Conservation (phyloP, 2,888 invertebrate genomes). For the Emmelina monodactyla region DNA sequence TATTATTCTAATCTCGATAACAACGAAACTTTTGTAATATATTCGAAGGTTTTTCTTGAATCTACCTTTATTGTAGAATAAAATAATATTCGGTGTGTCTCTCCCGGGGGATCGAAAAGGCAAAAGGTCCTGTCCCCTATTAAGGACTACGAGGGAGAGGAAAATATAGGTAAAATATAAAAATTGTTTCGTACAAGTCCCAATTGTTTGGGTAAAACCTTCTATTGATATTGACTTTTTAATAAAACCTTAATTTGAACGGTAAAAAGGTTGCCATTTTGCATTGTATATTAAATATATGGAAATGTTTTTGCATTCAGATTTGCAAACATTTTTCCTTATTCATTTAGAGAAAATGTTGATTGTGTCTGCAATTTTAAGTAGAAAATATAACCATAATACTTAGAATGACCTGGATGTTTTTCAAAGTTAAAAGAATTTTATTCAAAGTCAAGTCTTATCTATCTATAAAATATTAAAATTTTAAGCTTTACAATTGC, state of each 20-base stretch:
- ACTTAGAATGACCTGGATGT: too few species aligned
- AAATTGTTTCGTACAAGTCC: constrained; percentile 14
- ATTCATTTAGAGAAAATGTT: too few species aligned
- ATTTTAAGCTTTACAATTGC: too few species aligned
- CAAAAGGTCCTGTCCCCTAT: constrained; percentile 45
- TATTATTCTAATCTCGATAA: constrained; percentile 42
- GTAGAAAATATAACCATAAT: too few species aligned
- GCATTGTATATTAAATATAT: too few species aligned
- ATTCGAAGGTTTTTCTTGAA: constrained; percentile 36
- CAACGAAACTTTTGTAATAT: constrained; percentile 50
- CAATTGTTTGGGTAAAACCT: constrained; percentile 16
- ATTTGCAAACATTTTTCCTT: too few species aligned
- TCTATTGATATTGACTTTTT: constrained; percentile 1
- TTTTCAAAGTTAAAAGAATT: too few species aligned
- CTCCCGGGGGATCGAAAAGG: constrained; percentile 41
- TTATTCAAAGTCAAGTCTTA: too few species aligned
- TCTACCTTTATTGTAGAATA: constrained; percentile 33
- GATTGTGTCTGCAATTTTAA: too few species aligned
- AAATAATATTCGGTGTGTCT: constrained; percentile 44
- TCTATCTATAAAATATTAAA: too few species aligned
- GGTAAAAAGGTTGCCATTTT: not conserved
- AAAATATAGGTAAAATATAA: constrained; percentile 35
- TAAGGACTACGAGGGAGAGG: constrained; percentile 32
- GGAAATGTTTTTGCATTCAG: too few species aligned
- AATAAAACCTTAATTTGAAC: constrained; percentile 1